phyloP scores from a whole-genome alignment of 2,888 invertebrate genomes.

The Ecliptopera silaceata region DNA sequence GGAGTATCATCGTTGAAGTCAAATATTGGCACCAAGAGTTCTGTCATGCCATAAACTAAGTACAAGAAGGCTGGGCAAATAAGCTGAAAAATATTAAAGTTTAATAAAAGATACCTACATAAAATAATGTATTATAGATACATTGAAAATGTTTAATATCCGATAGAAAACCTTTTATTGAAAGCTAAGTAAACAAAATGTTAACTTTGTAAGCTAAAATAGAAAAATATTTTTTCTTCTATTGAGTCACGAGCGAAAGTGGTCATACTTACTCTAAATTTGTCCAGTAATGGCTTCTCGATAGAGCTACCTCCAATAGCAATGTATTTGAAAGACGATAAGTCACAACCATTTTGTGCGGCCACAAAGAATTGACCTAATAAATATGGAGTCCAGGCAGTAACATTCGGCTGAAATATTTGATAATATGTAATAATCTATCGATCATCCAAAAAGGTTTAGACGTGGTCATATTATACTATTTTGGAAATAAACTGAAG shows the following conservation, averaged over 20 bases:
- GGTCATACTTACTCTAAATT: constrained; percentile 54
- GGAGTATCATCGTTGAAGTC: constrained; percentile 48
- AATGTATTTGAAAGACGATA: constrained; percentile 59
- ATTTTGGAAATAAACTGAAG: neutral
- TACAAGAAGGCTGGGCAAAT: constrained; percentile 46
- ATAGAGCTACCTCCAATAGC: constrained; percentile 56
- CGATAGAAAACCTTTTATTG: neutral
- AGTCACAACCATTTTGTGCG: constrained; percentile 57
- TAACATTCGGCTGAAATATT: constrained; percentile 54
- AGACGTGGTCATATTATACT: too few species aligned
- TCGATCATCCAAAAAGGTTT: neutral
- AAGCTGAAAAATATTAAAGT: neutral
- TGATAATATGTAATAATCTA: constrained; percentile 13
- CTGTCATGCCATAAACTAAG: constrained; percentile 57
- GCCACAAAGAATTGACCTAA: constrained; percentile 55
- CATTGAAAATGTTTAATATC: too few species aligned
- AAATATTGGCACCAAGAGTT: constrained; percentile 54
- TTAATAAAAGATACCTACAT: neutral
- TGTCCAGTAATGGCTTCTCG: constrained; percentile 52
- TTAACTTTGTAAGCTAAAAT: constrained; percentile 10
- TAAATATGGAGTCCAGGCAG: constrained; percentile 59
- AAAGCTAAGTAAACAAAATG: neutral
- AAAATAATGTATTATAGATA: too few species aligned
- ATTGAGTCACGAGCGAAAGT: constrained; percentile 28
- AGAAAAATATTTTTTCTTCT: constrained; percentile 20